Base-by-base conservation (phyloP, 2,888 invertebrate genomes). In the Drosophila gaucha region DNA sequence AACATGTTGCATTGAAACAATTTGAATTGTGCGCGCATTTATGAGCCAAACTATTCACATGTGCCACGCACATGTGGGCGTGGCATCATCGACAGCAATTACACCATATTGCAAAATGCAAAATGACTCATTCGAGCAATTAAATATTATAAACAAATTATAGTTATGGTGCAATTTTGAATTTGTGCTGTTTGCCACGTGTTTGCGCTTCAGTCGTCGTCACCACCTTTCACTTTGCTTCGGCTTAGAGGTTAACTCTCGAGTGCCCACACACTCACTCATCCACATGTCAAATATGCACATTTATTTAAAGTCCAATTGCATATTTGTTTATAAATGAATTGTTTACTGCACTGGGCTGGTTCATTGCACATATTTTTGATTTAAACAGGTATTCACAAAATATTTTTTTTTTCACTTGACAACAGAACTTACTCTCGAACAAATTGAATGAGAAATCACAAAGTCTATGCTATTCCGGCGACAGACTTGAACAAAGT, bases 401-500 rank as follows among this genome's bases (percentile, higher is more conserved):
- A 43, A 58, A 66, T n/a, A 35, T 55, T 52, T 39, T 26, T 60
- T 62, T 57, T 62, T 62, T 55, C 85, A 78, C 78, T 72, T 72
- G 46, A 47, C 18, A 67, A 41, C 49, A 57, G 55, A 90, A 90
- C 90, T 90, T 90, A 90, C 89, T 90, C 88, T 80, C 74, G 85
- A 89, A 87, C 74, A 89, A 90, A 90, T 89, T 87, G 84, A 88
- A 88, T 78, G 89, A 90, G 89, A 89, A 87, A 90, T 89, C 89
- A 90, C 89, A 88, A 83, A 89, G 88, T 80, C 90, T 89, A 90
- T 93, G 94, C 93, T 93, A 92, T 92, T 93, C 93, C 94, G 94
- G 93, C 94, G 93, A 94, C 93, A 93, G 94, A 93, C 94, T 93
- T 93, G 93, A 94, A 94, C 93, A 94, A 94, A 94, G 94, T 94